phyloP scores from a whole-genome alignment of 2,888 invertebrate genomes.

The Drosophila stalkeri region DNA sequence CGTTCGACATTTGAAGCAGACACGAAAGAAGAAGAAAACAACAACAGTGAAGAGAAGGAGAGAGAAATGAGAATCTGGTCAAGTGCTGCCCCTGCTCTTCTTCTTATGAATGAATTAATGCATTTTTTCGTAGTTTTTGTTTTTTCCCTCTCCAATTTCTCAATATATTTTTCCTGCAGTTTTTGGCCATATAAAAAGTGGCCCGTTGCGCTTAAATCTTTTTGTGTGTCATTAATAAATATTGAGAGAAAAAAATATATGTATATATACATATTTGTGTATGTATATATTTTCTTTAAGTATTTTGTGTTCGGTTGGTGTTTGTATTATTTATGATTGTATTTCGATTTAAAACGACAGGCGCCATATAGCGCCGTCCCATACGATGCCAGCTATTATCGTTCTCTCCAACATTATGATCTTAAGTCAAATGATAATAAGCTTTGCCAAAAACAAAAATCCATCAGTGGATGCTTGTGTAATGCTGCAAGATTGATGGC shows the following conservation, averaged over 20 bases:
- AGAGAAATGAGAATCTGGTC: slow-evolving; percentile 44
- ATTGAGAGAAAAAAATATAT: slow-evolving; percentile 15
- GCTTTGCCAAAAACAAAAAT: slow-evolving; percentile 44
- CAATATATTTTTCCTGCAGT: slow-evolving; percentile 61
- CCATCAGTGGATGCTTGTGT: slow-evolving; percentile 41
- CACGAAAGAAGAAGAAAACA: slow-evolving; percentile 29
- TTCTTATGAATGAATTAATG: slow-evolving; percentile 77
- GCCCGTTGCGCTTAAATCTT: slow-evolving; percentile 62
- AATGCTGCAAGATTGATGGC: slow-evolving; percentile 63
- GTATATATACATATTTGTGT: background rate
- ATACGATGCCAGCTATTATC: slow-evolving; percentile 24
- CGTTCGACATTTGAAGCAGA: slow-evolving; percentile 67
- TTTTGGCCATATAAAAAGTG: slow-evolving; percentile 58
- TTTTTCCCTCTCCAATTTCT: slow-evolving; percentile 16
- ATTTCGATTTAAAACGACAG: slow-evolving; percentile 63
- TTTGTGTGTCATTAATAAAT: slow-evolving; percentile 74
- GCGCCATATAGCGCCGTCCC: slow-evolving; percentile 67
- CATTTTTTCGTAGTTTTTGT: slow-evolving; percentile 39
- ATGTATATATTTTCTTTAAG: slow-evolving; percentile 18
- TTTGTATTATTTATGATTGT: slow-evolving; percentile 75
- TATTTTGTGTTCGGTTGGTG: slow-evolving; percentile 48
- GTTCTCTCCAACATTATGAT: slow-evolving; percentile 46
- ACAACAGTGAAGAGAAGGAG: background rate
- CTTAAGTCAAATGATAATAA: slow-evolving; percentile 51
- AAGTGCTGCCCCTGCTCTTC: slow-evolving; percentile 53